phyloP scores from a whole-genome alignment of 1,140 invertebrate species.

The Temnothorax nylanderi region DNA sequence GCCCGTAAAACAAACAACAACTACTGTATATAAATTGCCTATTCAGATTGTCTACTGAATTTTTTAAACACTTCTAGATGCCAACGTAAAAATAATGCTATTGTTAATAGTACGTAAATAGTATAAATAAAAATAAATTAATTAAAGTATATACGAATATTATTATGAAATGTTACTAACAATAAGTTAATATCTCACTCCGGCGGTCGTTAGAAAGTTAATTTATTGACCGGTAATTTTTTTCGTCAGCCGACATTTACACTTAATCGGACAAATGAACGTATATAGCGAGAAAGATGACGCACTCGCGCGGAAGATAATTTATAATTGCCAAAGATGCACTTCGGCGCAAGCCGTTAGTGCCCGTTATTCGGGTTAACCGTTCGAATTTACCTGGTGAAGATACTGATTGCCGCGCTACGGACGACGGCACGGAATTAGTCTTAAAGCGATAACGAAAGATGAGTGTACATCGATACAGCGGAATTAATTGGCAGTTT shows the following conservation, averaged over 20 bases:
- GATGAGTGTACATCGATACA: background rate
- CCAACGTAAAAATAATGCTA: background rate
- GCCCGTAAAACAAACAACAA: too few relatives aligned
- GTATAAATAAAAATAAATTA: too few relatives aligned
- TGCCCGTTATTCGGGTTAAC: constrained; percentile 42
- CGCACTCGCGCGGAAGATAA: constrained; percentile 2
- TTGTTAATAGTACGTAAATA: background rate
- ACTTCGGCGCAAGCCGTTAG: constrained; percentile 30
- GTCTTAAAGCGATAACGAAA: background rate
- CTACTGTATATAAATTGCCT: background rate
- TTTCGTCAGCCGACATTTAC: background rate
- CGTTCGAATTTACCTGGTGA: constrained; percentile 39
- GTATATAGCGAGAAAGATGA: background rate
- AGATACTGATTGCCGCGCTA: constrained; percentile 35
- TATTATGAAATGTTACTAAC: too few relatives aligned
- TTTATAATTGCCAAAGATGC: constrained; percentile 47
- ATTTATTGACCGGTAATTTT: background rate
- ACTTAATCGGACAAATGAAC: background rate
- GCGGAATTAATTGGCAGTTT: constrained; percentile 37
- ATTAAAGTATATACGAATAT: too few relatives aligned
- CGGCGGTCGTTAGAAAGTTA: background rate
- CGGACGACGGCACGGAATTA: background rate
- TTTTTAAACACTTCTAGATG: background rate
- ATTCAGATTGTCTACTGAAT: background rate
- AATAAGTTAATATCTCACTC: too few relatives aligned